Percentiles rank a stretch among this genome's conserved stretches.
Conservation (phyloP, 2,797 vertebrate species). For the Garrulus glandarius region DNA sequence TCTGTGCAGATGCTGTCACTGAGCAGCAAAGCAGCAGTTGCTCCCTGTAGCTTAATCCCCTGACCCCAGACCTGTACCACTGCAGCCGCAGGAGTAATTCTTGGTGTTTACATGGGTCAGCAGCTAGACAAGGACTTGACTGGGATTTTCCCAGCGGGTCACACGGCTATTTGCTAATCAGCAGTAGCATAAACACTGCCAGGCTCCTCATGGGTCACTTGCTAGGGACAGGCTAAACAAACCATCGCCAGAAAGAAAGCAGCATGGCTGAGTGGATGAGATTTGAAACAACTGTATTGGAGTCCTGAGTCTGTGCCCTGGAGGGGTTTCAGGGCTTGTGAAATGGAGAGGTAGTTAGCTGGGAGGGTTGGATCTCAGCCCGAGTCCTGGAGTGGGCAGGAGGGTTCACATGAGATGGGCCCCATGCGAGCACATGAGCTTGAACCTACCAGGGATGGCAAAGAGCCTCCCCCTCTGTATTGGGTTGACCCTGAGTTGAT, state of each 20-base stretch:
- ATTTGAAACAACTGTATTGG: background rate
- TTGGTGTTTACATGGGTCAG: slow-evolving; percentile 31
- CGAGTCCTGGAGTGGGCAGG: rapidly evolving
- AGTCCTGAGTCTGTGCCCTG: background rate
- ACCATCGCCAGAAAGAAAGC: slow-evolving; percentile 39
- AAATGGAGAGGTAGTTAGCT: background rate
- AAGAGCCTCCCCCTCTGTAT: background rate
- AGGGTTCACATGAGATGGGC: background rate
- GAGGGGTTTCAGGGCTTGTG: background rate
- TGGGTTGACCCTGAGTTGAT: too few species aligned
- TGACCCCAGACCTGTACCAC: slow-evolving; percentile 15
- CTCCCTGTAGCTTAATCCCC: slow-evolving; percentile 28
- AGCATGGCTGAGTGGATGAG: background rate
- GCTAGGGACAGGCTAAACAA: slow-evolving; percentile 55
- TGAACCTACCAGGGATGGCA: background rate
- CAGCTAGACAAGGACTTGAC: slow-evolving; percentile 40
- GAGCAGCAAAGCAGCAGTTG: background rate
- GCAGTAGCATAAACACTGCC: slow-evolving; percentile 1
- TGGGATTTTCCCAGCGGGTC: slow-evolving; percentile 41
- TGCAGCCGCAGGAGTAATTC: background rate
- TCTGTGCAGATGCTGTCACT: background rate
- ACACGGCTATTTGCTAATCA: background rate
- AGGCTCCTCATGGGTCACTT: slow-evolving; percentile 50
- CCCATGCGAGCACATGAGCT: rapidly evolving
- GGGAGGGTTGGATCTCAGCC: background rate